A percentile compares a stretch with the other conserved stretches of the same genome.
phyloP scores from a whole-genome alignment of 2,888 invertebrate genomes.

The Hemicrepidius hirtus region DNA sequence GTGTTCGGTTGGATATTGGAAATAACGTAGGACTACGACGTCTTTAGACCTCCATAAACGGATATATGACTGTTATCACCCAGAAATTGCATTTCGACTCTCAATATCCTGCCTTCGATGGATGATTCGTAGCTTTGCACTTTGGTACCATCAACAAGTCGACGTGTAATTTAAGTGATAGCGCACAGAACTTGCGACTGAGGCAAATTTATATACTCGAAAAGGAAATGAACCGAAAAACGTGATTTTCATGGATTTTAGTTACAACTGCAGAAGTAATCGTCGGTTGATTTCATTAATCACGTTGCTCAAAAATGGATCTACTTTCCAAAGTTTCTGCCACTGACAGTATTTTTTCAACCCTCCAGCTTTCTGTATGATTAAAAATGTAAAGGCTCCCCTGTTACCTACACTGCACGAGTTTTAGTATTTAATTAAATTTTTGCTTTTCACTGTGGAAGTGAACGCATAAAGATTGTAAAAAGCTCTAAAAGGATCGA shows the following conservation, averaged over 20 bases:
- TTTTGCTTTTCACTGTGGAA: conserved; percentile 1
- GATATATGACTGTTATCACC: conserved; percentile 49
- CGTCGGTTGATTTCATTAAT: conserved; percentile 10
- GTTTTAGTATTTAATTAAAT: conserved; percentile 15
- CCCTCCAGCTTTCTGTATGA: conserved; percentile 17
- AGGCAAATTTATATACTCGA: conserved; percentile 7
- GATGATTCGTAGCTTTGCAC: conserved; percentile 29
- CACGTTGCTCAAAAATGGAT: conserved; percentile 17
- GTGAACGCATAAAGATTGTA: background rate
- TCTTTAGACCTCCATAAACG: conserved; percentile 46
- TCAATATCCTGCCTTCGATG: conserved; percentile 36
- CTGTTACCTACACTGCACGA: conserved; percentile 8
- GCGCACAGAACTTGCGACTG: background rate
- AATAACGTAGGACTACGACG: conserved; percentile 37
- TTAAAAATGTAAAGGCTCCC: conserved; percentile 24
- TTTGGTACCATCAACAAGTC: conserved; percentile 36
- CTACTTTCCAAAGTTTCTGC: background rate
- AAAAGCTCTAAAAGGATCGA: conserved; percentile 3
- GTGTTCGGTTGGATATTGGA: conserved; percentile 42
- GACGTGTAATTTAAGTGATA: conserved; percentile 12
- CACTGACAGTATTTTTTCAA: conserved; percentile 6
- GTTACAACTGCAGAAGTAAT: background rate
- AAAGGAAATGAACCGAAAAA: background rate
- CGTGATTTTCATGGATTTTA: background rate
- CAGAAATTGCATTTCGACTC: conserved; percentile 47